phyloP scores from a whole-genome alignment of 2,888 invertebrate species.

The Lamellibrachia columna region DNA sequence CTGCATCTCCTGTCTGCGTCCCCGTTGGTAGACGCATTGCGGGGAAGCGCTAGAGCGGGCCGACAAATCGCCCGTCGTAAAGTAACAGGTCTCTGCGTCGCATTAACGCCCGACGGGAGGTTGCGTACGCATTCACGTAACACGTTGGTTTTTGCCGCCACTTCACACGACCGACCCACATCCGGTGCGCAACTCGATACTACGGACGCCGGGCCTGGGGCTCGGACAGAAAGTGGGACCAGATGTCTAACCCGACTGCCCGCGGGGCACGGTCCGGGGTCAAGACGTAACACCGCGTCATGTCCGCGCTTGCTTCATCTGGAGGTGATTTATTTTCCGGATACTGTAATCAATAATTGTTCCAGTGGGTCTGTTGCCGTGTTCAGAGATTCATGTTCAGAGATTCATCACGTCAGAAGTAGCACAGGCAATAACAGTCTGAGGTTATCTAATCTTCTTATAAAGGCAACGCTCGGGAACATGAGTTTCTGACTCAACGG shows the following conservation, averaged over 20 bases:
- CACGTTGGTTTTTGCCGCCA: constrained; percentile 5
- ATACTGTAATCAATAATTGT: no score
- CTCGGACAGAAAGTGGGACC: not conserved
- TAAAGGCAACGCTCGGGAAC: not conserved
- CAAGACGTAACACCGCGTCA: not conserved
- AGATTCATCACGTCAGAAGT: not conserved
- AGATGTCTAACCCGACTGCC: not conserved
- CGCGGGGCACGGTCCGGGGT: not conserved
- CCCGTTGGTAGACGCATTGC: not conserved
- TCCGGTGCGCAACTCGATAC: not conserved
- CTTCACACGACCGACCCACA: constrained; percentile 1
- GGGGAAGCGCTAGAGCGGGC: not conserved
- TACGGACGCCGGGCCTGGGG: not conserved
- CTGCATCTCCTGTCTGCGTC: not conserved
- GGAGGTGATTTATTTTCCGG: not conserved
- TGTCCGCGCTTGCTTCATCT: not conserved
- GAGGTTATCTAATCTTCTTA: not conserved
- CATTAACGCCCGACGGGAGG: not conserved
- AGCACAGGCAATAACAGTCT: not conserved
- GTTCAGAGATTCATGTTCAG: no score
- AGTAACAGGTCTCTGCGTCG: not conserved
- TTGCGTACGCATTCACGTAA: not conserved
- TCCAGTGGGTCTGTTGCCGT: no score
- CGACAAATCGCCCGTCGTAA: not conserved
- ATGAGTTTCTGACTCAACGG: not conserved